Evolutionary conservation across 2,888 invertebrate genomes (phyloP).

Genomic region (Leucania comma): DNA sequence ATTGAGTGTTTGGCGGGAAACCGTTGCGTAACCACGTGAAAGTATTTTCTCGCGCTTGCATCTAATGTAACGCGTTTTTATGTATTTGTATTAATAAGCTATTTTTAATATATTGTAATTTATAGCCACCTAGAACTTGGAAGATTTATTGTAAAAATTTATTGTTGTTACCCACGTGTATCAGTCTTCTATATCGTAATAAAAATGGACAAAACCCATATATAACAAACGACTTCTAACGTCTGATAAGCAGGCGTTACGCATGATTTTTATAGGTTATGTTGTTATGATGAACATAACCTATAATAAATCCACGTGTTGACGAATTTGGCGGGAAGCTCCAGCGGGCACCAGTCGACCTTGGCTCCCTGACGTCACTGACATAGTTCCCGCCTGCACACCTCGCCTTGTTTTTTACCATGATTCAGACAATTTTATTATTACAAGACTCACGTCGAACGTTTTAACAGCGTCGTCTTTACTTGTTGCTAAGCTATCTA

Average conservation of each 20-base stretch:
- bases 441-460: constrained; percentile 63
- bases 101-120: constrained; percentile 43
- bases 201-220: constrained; percentile 15
- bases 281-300: constrained; percentile 69
- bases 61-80: constrained; percentile 12
- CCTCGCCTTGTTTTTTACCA: constrained; percentile 79
- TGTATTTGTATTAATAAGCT: constrained; percentile 51
- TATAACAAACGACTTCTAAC: constrained; percentile 17
- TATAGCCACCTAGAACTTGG: constrained; percentile 20
- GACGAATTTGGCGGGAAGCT: constrained; percentile 84
- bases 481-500: constrained; percentile 54
- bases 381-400: constrained; percentile 87
- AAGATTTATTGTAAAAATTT: constrained; percentile 3
- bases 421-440: constrained; percentile 75
- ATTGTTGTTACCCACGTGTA: constrained; percentile 7
- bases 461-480: constrained; percentile 40
- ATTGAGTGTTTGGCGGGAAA: constrained; percentile 88
- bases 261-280: constrained; percentile 59
- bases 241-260: constrained; percentile 28
- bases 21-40: constrained; percentile 83
- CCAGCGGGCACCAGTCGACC: constrained; percentile 82
- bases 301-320: constrained; percentile 68
- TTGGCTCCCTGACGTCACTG: constrained; percentile 87
- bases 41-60: constrained; percentile 74
- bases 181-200: constrained; percentile 27